These are phyloP conservation scores for Elanus axillaris DNA, from an alignment of 2,113 vertebrate genomes.

Conservation along the genomic window DNA sequence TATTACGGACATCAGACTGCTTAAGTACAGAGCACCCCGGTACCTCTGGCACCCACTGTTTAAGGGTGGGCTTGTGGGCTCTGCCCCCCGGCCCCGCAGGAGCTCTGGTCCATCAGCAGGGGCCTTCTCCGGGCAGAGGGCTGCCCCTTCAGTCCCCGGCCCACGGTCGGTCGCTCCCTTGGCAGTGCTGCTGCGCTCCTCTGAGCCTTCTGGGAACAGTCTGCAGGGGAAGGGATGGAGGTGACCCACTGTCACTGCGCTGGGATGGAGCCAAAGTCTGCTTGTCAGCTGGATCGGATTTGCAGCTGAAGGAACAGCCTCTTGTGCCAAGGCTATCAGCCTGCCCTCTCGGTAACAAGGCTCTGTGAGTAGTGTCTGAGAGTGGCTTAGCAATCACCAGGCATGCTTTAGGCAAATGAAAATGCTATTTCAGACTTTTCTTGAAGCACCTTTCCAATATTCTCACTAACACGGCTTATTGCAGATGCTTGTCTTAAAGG, in stretches of 20 bases:
- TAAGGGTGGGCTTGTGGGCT: neutral
- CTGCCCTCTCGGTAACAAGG: neutral
- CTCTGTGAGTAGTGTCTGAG: neutral
- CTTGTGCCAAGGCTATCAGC: neutral
- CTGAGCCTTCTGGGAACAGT: neutral
- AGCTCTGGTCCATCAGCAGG: neutral
- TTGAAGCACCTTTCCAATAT: neutral
- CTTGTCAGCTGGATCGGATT: neutral
- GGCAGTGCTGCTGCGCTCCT: neutral
- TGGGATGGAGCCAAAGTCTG: neutral
- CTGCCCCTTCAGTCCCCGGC: neutral
- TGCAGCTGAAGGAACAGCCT: neutral
- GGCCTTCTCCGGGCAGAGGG: neutral
- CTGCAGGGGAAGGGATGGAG: neutral
- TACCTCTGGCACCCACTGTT: neutral
- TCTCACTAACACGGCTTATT: neutral
- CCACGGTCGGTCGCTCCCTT: rapidly evolving
- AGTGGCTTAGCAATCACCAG: neutral
- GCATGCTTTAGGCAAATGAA: neutral
- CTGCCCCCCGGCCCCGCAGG: rapidly evolving
- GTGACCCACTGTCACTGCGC: neutral
- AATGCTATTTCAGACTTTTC: neutral
- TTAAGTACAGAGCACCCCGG: neutral
- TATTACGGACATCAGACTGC: neutral
- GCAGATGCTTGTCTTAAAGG: neutral